Base-by-base conservation (phyloP, 2,797 vertebrate species). In the Oophaga sylvatica region DNA sequence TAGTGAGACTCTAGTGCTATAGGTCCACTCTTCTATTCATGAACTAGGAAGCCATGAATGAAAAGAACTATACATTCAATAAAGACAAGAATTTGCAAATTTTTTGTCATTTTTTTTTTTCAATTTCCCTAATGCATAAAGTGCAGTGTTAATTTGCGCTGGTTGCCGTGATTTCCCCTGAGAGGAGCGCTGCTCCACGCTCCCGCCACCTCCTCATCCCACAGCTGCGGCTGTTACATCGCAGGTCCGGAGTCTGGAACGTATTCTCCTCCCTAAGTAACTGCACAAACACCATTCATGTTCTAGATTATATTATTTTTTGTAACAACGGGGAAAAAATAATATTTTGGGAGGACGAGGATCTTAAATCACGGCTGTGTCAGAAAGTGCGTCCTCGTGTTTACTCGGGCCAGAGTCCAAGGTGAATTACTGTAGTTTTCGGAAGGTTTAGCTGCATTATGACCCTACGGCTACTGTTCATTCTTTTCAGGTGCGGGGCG, bases 221-320 rank as follows among this genome's bases (percentile, higher is more conserved):
- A 75, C 56, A 65, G 5, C 13, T n/a, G 9, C n/a, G 29, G 20
- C 62, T 84, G 35, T 80, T 77, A 22, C 73, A 56, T 57, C 16
- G 60, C 65, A 88, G 57, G 78, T n/a, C 1, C 15, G 67, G 8
- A 3, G 26, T 31, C 87, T 84, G 87, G 77, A 85, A 85, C 56
- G 53, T 81, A 45, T 88, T 59, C 79, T 8, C n/a, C 31, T 17
- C 45, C 59, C 29, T 65, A 19, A 62, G 29, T 73, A 75, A 75
- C 70, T 75, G 63, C 67, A 88, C 19, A 88, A 65, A 62, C 41
- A 62, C 67, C 76, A 88, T 84, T 88, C 15, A 67, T 80, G 20
- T 85, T 85, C 77, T 80, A 88, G 57, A 80, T 80, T 63, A 65
- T 88, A 62, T 75, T 81, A 88, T 85, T 80, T 80, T 88, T 84